These are phyloP conservation scores for Rhynchotus rufescens DNA, from an alignment of 2,797 vertebrate genomes.

Conservation along the genomic window DNA sequence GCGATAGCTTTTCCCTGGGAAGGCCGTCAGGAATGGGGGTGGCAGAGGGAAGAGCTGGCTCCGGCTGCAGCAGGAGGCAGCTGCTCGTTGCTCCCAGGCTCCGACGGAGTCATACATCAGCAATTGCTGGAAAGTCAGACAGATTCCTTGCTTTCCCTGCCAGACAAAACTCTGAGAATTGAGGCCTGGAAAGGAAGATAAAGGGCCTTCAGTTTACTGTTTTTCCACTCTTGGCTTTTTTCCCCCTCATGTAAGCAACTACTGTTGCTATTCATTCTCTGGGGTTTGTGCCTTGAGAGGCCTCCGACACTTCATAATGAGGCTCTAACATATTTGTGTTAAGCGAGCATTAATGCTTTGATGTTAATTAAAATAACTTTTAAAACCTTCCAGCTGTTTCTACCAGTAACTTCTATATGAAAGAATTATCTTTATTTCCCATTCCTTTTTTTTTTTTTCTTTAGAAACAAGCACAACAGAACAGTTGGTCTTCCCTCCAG, in stretches of 20 bases:
- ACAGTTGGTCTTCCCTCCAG: neutral
- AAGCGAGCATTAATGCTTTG: neutral
- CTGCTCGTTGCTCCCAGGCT: conserved; percentile 60
- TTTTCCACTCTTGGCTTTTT: conserved; percentile 41
- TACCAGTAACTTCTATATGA: neutral
- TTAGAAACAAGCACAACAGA: neutral
- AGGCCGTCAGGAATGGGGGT: conserved; percentile 19
- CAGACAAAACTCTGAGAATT: conserved; percentile 68
- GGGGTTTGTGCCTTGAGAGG: neutral
- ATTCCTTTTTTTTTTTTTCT: neutral
- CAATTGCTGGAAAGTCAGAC: conserved; percentile 60
- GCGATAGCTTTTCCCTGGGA: conserved; percentile 32
- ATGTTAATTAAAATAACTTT: neutral
- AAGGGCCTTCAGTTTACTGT: conserved; percentile 62
- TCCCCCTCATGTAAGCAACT: conserved; percentile 40
- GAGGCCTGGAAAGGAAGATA: conserved; percentile 49
- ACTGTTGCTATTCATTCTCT: conserved; percentile 28
- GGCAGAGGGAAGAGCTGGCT: conserved; percentile 34
- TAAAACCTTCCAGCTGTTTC: neutral
- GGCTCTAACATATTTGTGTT: neutral
- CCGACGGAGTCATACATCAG: conserved; percentile 57
- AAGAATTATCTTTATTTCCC: neutral
- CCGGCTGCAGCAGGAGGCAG: conserved; percentile 10
- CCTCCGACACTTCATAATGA: neutral
- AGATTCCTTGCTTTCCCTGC: conserved; percentile 65